Conservation (phyloP, 1,140 invertebrate species). For the Zaprionus tsacasi region DNA sequence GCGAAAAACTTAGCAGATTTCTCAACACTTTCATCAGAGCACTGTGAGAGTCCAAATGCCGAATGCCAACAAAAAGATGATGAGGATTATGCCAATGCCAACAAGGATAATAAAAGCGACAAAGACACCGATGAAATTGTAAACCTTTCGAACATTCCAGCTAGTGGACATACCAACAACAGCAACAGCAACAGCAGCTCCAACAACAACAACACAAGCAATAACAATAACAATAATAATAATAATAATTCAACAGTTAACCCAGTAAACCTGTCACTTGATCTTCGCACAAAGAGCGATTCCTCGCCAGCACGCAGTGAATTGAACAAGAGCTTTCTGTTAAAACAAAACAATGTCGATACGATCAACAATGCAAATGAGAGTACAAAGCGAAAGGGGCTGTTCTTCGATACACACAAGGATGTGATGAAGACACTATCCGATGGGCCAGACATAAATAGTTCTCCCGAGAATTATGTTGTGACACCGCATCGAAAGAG, state of each 20-base stretch:
- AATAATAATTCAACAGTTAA: slow-evolving; percentile 85
- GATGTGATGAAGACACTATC: slow-evolving; percentile 87
- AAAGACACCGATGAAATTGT: slow-evolving; percentile 75
- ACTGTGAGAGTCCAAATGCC: slow-evolving; percentile 60
- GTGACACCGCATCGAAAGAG: slow-evolving; percentile 93
- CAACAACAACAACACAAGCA: slow-evolving; percentile 47
- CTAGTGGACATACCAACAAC: slow-evolving; percentile 37
- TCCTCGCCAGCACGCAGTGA: slow-evolving; percentile 54
- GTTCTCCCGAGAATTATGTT: slow-evolving; percentile 90
- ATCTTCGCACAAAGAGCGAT: slow-evolving; percentile 84
- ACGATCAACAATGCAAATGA: slow-evolving; percentile 61
- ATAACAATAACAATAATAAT: slow-evolving; percentile 40
- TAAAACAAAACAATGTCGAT: slow-evolving; percentile 65
- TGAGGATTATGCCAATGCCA: slow-evolving; percentile 45
- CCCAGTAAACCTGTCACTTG: slow-evolving; percentile 91
- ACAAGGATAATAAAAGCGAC: slow-evolving; percentile 74
- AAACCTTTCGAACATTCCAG: slow-evolving; percentile 73
- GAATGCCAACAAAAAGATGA: slow-evolving; percentile 44
- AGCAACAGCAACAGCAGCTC: slow-evolving; percentile 43
- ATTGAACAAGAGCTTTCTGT: slow-evolving; percentile 48
- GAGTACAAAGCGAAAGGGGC: slow-evolving; percentile 88
- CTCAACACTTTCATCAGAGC: slow-evolving; percentile 56
- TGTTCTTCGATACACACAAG: slow-evolving; percentile 87
- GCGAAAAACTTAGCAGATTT: slow-evolving; percentile 52
- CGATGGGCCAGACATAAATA: slow-evolving; percentile 88